Evolutionary conservation across 2,888 invertebrate species (phyloP), one percentile per base, ranked within the genome.

Genomic region (Candidula unifasciata): DNA sequence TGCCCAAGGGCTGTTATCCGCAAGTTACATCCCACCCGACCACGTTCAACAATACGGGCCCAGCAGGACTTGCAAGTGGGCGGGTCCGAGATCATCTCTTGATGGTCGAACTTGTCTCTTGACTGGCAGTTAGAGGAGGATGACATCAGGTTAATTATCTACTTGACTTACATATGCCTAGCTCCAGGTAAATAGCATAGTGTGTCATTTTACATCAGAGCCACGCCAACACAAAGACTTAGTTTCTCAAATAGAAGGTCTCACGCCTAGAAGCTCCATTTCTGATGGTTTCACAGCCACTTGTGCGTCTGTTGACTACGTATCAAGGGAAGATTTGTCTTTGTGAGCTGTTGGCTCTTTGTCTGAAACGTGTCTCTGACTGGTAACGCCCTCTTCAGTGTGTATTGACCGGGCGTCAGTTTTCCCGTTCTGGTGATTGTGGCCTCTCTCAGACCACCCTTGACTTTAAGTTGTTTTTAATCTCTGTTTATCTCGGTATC

Each of bases 401-500:
- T n/a, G 13, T 24, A 60, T 10, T 13, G 13, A 6, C 10, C 35
- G 33, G 33, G 35, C 77, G 30, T 60, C 77, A 77, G 13, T 33
- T 24, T 35, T 3, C 21, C 21, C 27, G 35, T 30, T 77, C 35
- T 35, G 16, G 30, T 18, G 3, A 30, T 30, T 6, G 44, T 37
- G 3, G 2, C 37, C 33, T 27, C 64, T 69, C 66, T 80, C 64
- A 60, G 44, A 44, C 60, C 30, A 16, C 60, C 73, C 18, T 44
- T 57, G 16, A 52, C 54, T 73, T 69, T 79, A n/a, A 79, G 54
- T n/a, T 13, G 18, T 30, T 27, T 71, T 71, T 33, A 30, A 52
- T 57, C 71, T 80, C 80, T 69, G 68, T 80, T n/a, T n/a, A 71
- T 73, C 57, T 81, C 57, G 33, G 57, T 71, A 30, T n/a, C n/a